Percentiles rank a stretch among this genome's conserved stretches.
Evolutionary conservation across 53 echinoderm and acorn worm species (phyloP).

Genomic region (Paracentrotus lividus): DNA sequence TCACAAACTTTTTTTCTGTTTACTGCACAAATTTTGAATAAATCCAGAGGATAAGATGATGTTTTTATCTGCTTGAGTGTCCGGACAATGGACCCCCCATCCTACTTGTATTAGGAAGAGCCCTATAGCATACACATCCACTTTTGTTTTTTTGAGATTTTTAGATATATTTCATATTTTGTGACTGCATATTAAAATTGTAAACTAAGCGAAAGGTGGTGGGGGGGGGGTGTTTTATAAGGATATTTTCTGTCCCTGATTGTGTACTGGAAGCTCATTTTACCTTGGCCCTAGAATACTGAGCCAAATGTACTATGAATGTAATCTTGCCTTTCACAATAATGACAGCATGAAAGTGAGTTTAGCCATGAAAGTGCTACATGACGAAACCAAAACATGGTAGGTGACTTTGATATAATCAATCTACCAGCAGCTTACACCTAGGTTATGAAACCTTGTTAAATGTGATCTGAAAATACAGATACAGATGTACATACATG

Average conservation of each 20-base stretch:
- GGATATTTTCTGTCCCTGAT: neutral
- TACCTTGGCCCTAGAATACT: neutral
- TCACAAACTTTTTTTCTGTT: too few relatives aligned
- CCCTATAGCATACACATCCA: too few relatives aligned
- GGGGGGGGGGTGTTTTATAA: neutral
- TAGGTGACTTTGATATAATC: neutral
- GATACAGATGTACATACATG: neutral
- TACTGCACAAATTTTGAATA: too few relatives aligned
- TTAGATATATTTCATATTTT: too few relatives aligned
- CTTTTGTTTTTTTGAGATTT: too few relatives aligned
- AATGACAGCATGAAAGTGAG: neutral
- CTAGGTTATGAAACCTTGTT: neutral
- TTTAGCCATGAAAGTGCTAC: neutral
- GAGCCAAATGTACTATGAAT: neutral
- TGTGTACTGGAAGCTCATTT: neutral
- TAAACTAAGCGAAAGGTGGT: too few relatives aligned
- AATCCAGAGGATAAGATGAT: too few relatives aligned
- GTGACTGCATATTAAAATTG: too few relatives aligned
- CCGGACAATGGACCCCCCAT: too few relatives aligned
- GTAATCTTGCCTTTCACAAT: neutral
- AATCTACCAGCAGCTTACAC: neutral
- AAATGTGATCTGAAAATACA: neutral
- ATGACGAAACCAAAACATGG: neutral
- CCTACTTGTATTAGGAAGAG: too few relatives aligned
- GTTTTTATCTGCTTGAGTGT: too few relatives aligned